phyloP scores from a whole-genome alignment of 2,888 invertebrate genomes.

The Chromoteleia sp. region DNA sequence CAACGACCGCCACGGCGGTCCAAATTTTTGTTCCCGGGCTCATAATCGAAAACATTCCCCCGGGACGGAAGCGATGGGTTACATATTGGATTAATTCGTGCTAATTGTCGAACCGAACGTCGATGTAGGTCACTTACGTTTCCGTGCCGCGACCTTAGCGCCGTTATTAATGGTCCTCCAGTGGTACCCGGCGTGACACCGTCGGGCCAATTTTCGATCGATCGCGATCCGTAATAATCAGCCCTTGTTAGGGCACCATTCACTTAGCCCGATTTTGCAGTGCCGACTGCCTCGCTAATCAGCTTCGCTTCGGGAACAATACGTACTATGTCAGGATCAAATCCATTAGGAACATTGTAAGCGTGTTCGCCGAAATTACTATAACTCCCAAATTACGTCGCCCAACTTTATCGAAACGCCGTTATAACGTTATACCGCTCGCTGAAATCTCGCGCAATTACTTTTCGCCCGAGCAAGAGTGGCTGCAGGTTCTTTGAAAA shows the following conservation, averaged over 20 bases:
- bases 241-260: conserved; percentile 78
- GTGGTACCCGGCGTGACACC: conserved; percentile 76
- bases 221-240: conserved; percentile 80
- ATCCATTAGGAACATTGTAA: conserved; percentile 66
- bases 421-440: conserved; percentile 29
- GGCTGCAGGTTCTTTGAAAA: conserved; percentile 16
- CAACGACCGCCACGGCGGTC: conserved; percentile 20
- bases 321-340: conserved; percentile 64
- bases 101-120: conserved; percentile 57
- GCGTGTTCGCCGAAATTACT: conserved; percentile 63
- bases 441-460: conserved; percentile 34
- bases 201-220: conserved; percentile 78
- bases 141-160: conserved; percentile 57
- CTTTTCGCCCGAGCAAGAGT: conserved; percentile 24
- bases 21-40: conserved; percentile 40
- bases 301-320: conserved; percentile 69
- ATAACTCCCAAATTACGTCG: conserved; percentile 59
- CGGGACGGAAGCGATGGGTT: conserved; percentile 32
- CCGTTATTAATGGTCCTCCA: conserved; percentile 78
- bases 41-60: conserved; percentile 41
- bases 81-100: conserved; percentile 56
- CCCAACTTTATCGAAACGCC: conserved; percentile 52
- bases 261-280: conserved; percentile 75
- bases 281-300: conserved; percentile 68
- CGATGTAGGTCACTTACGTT: conserved; percentile 60